These are phyloP conservation scores for Argyrosomus japonicus DNA, from an alignment of 2,113 vertebrate species.

Conservation along the genomic window DNA sequence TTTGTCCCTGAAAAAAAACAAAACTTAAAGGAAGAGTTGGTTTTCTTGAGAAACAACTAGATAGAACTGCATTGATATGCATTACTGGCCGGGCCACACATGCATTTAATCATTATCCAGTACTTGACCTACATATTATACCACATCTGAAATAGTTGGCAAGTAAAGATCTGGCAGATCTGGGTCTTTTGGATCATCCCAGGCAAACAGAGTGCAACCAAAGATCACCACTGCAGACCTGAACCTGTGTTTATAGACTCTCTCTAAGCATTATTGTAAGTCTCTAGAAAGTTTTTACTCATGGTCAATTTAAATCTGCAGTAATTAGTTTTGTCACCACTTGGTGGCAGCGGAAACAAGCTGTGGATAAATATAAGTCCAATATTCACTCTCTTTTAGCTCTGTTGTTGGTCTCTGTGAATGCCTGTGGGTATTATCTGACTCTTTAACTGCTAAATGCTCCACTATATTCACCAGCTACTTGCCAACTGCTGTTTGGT, in stretches of 20 bases:
- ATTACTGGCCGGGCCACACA: no score
- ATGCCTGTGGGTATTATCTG: not conserved
- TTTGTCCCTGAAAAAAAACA: constrained; percentile 67
- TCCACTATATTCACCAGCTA: not conserved
- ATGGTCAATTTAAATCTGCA: not conserved
- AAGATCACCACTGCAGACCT: constrained; percentile 1
- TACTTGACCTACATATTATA: not conserved
- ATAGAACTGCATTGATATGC: constrained; percentile 66
- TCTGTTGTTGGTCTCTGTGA: not conserved
- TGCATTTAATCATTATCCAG: no score
- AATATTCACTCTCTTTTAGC: not conserved
- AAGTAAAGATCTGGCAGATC: not conserved
- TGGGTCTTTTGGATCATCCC: not conserved
- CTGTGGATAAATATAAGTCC: not conserved
- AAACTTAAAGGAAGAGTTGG: constrained; percentile 80
- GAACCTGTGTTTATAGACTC: constrained; percentile 4
- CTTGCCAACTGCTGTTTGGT: not conserved
- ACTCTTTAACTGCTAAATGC: not conserved
- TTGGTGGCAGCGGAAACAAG: not conserved
- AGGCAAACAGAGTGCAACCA: not conserved
- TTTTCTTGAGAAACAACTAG: constrained; percentile 26
- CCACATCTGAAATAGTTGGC: not conserved
- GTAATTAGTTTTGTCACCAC: not conserved
- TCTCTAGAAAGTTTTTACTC: not conserved
- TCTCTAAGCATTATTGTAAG: constrained; percentile 10